Evolutionary conservation across 2,113 vertebrate genomes (phyloP), one percentile per base, ranked within the genome.

Genomic region (Oreochromis tanganicae): DNA sequence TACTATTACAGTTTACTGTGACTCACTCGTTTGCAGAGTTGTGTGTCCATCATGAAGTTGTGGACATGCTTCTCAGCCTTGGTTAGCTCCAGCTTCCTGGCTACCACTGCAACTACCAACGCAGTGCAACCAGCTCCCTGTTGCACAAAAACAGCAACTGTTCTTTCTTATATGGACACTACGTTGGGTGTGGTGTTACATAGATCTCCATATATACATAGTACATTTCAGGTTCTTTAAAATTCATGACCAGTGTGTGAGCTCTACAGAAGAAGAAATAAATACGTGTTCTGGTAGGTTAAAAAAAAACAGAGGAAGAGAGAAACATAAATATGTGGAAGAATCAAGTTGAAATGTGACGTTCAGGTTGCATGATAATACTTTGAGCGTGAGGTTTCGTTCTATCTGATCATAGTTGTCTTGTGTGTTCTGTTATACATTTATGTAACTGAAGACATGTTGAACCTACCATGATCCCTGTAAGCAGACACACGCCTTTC

Each of bases 1-100:
- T 34, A 38, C 27, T 73, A 16, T 2, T 27, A 56, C 9, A 21
- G 9, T 4, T 27, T 19, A 43, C 6, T 43, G 38, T 32, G 55
- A 95, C 97, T 97, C 86, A 99, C 98, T 98, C 98, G 96, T 97
- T 99, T 99, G 87, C 97, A 97, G 92, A 99, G 97, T 96, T 99
- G 98, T 32, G 98, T 99, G 95, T 98, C 98, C 98, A 99, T 99
- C 98, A 99, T 99, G 95, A 99, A 99, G 95, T 99, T 99, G 95
- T 99, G 98, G 84, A 99, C 98, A 5, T 99, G 98, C 85, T 99
- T 99, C 96, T 99, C 98, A 1, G 98, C 98, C 97, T 99, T 99
- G 96, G 98, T 99, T 94, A 99, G 96, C 94, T 99, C 98, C 92
- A 99, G 95, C 85, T 99, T 99, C 83, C 98, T 95, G 94, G 98